Base-by-base conservation (phyloP, 2,113 vertebrate genomes). In the Alexandromys fortis region DNA sequence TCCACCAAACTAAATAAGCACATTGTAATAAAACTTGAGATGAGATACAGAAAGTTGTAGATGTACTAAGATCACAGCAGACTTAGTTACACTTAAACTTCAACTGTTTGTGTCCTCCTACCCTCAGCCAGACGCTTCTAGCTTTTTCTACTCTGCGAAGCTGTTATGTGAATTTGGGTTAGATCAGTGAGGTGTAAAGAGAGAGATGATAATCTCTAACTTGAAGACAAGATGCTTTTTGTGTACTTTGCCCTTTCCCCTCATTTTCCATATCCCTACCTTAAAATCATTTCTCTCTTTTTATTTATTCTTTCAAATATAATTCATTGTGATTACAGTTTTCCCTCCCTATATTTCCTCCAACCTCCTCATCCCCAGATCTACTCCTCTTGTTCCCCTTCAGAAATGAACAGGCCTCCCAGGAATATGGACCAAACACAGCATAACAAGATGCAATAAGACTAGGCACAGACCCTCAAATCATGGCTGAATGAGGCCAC, bases 191-290 rank as follows among this genome's bases (percentile, higher is more conserved):
- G 63, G 63, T 91, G 14, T 93, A 35, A 82, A 77, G 85, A 90
- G 85, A 90, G 45, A 96, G 61, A 95, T 58, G 17, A 30, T 67
- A 47, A 86, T 86, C 38, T 92, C 61, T 45, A 95, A 91, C 67
- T 89, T 92, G 65, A 96, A 90, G 95, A 72, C 72, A 92, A 88
- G 30, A 47, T 47, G 72, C 10, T 24, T 92, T 90, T 92, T 33
- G 58, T 93, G 10, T 19, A 38, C 91, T 91, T 94, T 86, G 86
- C 52, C 17, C 9, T 91, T 95, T 67, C 38, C 13, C n/a, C 38
- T 35, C 21, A 70, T 47, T 75, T 26, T 65, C 22, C 45, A 14
- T 35, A 35, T 16, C 2, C 6, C 14, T 22, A 61, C 1, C 3
- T 17, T 82, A 49, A 82, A 82, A 61, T 61, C 12, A 61, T 61